Base-by-base conservation (phyloP, 2,888 invertebrate species). In the Dastarcus helophoroides region DNA sequence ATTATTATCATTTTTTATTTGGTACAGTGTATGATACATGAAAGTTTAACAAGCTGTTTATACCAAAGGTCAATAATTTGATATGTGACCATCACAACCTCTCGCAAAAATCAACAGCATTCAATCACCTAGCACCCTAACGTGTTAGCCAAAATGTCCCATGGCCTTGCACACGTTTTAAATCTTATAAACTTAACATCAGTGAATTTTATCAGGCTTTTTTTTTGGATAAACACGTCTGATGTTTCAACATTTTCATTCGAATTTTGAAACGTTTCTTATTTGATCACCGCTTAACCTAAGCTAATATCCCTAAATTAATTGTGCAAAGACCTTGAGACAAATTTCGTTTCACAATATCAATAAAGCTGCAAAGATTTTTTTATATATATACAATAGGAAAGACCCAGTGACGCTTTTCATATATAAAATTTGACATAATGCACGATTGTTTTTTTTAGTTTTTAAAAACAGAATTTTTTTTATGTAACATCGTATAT, bases 1-100 rank as follows among this genome's bases (percentile, higher is more conserved):
- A 42, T 48, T 43, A 49, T 51, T 48, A 48, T 54, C 48, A 50
- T 53, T 37, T 37, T 51, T 54, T 47, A 45, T 54, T 56, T 55
- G 53, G 53, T 58, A 58, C 57, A 58, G 52, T 56, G 57, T 58
- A 58, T 58, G 48, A 56, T 58, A 58, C 57, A 58, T 56, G 51
- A 45, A 51, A 44, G 47, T 46, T 47, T 51, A 54, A 55, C 52
- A 54, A 46, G 44, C 46, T 49, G 53, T 54, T 53, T 48, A 45
- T 51, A 17, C 6, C 26, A 14, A 5, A 7, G 29, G 29, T 12
- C 29, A 22, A 10, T 43, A 38, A 41, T 46, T 44, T 52, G 52
- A 54, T 54, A 54, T 53, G 52, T 54, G 52, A 50, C 52, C 51
- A 43, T 50, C 51, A 53, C 51, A 53, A 52, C 53, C 51, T 26